A percentile compares a stretch with the other conserved stretches of the same genome.
Conservation (phyloP, 2,888 invertebrate genomes). For the Nemotelus pantherinus region DNA sequence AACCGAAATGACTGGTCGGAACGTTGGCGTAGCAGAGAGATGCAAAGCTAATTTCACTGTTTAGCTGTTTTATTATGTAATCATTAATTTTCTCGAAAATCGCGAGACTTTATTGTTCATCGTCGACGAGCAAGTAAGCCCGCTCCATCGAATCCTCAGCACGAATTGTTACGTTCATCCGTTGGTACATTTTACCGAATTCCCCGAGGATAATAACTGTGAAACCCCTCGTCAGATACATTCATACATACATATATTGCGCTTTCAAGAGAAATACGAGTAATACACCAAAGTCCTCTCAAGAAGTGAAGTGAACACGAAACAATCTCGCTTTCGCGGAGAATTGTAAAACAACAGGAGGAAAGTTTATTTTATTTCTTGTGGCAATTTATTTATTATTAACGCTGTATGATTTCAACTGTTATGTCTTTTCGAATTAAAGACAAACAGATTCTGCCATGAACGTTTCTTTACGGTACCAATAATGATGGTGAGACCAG, state of each 20-base stretch:
- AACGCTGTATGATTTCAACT: slow-evolving; percentile 55
- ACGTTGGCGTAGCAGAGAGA: not conserved
- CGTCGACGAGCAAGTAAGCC: slow-evolving; percentile 1
- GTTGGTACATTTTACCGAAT: slow-evolving; percentile 38
- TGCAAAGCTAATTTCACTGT: slow-evolving; percentile 45
- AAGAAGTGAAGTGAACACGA: slow-evolving; percentile 17
- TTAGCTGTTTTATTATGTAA: slow-evolving; percentile 45
- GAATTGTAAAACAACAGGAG: slow-evolving; percentile 46
- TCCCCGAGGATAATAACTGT: slow-evolving; percentile 42
- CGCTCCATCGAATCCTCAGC: not conserved
- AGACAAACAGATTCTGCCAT: slow-evolving; percentile 52
- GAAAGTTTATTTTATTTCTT: slow-evolving; percentile 56
- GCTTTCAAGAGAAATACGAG: too few species aligned
- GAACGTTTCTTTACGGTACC: not conserved
- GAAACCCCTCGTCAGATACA: slow-evolving; percentile 39
- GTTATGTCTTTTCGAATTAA: slow-evolving; percentile 55
- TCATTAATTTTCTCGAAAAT: slow-evolving; percentile 43
- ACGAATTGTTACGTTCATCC: slow-evolving; percentile 1
- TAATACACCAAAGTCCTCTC: not conserved
- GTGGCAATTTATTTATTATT: slow-evolving; percentile 55
- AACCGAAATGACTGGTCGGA: not conserved
- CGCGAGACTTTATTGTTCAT: slow-evolving; percentile 42
- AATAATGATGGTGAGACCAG: slow-evolving; percentile 27
- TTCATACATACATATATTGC: not conserved
- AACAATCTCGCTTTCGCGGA: slow-evolving; percentile 21